Evolutionary conservation across 2,797 vertebrate genomes (phyloP), one percentile per base, ranked within the genome.

Genomic region (Sebastes hopkinsi): DNA sequence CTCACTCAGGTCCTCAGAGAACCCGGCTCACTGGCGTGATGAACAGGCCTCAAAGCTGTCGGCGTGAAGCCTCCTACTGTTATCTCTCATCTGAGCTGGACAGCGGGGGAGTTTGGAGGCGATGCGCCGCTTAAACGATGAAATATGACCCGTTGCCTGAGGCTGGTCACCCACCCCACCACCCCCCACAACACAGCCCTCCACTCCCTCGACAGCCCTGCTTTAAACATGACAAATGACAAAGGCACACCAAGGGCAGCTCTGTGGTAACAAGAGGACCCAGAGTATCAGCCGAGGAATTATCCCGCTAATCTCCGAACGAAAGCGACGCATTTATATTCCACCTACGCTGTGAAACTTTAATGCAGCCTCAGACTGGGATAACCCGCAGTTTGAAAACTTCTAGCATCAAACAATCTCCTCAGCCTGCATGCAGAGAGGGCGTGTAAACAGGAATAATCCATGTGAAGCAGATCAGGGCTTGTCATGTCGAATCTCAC

Each of bases 211-310:
- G 8, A 80, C 86, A 29, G 85, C 77, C 22, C 84, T 59, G 68
- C 79, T 82, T 83, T 86, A 87, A 92, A 88, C 81, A 6, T 64
- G 92, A 92, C 84, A 79, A 92, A 93, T 80, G 91, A 77, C 84
- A 72, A 79, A 86, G 90, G 80, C 85, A 42, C 78, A 36, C 54
- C 69, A 54, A 87, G 87, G 90, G 85, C 83, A 75, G 74, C 83
- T 61, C 80, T 69, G 88, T 87, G 75, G 79, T 10, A 67, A 46
- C 79, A 70, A 2, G 13, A 80, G 56, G 29, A 72, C 30, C 88
- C 83, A 3, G 16, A 75, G 75, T 16, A 38, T 69, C 46, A 52
- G 30, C 20, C 6, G 20, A 67, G 70, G 75, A 74, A 52, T 82
- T 67, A 81, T 85, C 58, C 75, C 2, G 36, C 70, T 83, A 68